Evolutionary conservation across 2,113 vertebrate species (phyloP).

Genomic region (Onychorhynchus coronatus): DNA sequence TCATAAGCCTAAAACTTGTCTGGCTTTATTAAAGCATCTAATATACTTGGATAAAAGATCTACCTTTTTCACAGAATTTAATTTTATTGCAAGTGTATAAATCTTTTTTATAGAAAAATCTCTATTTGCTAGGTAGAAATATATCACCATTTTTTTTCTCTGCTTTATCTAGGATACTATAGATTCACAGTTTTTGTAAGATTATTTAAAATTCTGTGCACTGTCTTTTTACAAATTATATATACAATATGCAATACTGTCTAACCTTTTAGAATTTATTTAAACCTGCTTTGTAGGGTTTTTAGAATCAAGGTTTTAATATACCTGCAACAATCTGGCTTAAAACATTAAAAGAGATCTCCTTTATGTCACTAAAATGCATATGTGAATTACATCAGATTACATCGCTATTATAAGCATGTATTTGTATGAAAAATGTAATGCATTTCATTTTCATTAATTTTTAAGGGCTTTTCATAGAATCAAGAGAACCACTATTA

Average conservation of each 20-base stretch:
- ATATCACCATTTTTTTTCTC: background rate
- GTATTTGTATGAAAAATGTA: background rate
- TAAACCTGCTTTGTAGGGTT: background rate
- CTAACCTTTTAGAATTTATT: background rate
- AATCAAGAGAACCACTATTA: background rate
- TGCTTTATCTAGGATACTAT: background rate
- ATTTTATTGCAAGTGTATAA: background rate
- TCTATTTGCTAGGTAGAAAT: background rate
- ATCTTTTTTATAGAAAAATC: background rate
- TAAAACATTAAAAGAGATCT: background rate
- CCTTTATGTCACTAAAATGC: background rate
- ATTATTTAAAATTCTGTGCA: background rate
- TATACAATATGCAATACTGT: background rate
- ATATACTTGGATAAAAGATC: background rate
- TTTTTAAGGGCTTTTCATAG: background rate
- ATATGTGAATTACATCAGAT: accelerated
- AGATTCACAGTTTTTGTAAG: background rate
- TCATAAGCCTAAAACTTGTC: background rate
- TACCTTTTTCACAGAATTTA: background rate
- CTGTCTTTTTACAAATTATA: background rate
- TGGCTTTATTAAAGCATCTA: background rate
- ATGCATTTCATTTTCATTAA: background rate
- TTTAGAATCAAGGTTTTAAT: background rate
- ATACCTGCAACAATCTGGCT: background rate
- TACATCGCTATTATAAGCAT: background rate